Evolutionary conservation across 2,888 invertebrate species (phyloP).

Genomic region (Orchesella flavescens): DNA sequence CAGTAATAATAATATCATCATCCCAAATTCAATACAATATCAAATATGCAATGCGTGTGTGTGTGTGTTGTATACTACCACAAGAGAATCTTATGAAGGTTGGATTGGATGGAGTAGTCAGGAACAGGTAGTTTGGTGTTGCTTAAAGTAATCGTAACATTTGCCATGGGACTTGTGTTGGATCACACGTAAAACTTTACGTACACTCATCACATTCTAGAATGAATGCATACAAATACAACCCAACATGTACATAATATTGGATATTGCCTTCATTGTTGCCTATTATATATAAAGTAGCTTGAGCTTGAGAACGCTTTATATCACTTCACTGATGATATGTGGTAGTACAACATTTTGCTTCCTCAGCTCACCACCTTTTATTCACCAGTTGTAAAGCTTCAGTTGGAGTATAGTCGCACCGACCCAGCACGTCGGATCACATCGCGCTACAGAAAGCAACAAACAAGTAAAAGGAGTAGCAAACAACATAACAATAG

Average conservation of each 20-base stretch:
- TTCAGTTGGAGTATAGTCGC: constrained; percentile 35
- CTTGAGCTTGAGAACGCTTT: constrained; percentile 16
- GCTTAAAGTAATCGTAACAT: background rate
- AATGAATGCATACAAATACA: background rate
- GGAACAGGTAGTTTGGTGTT: constrained; percentile 43
- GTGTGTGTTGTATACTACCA: background rate
- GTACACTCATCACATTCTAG: background rate
- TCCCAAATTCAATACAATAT: no score
- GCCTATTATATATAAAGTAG: background rate
- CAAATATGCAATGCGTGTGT: background rate
- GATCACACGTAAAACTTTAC: constrained; percentile 24
- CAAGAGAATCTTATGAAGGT: background rate
- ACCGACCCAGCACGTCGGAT: constrained; percentile 48
- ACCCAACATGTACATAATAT: background rate
- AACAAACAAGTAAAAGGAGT: constrained; percentile 40
- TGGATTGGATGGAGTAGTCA: constrained; percentile 29
- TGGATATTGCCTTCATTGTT: background rate
- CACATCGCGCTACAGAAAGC: constrained; percentile 31
- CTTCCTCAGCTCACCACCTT: constrained; percentile 50
- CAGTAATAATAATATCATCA: constrained; percentile 19
- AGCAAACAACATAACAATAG: constrained; percentile 24
- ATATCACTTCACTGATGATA: constrained; percentile 48
- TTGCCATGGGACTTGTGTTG: constrained; percentile 43
- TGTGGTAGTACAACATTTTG: constrained; percentile 20
- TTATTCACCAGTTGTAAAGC: constrained; percentile 46